phyloP scores from a whole-genome alignment of 2,888 invertebrate genomes.

The Arctia plantaginis region DNA sequence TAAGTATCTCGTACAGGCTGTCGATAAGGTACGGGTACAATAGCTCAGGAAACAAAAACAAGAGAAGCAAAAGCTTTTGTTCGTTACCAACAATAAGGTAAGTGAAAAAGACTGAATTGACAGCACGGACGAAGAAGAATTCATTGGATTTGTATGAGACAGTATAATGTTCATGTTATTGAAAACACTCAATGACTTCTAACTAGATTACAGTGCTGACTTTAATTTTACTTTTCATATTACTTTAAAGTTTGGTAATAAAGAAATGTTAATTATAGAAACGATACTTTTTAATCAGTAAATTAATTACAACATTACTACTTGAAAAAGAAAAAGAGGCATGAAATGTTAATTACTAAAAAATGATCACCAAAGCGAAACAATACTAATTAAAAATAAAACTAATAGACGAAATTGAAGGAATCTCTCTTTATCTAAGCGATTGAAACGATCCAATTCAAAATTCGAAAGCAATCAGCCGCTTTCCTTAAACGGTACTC shows the following conservation, averaged over 20 bases:
- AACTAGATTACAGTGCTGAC: constrained; percentile 9
- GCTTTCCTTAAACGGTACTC: constrained; percentile 47
- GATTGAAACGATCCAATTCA: constrained; percentile 51
- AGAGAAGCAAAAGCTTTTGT: constrained; percentile 69
- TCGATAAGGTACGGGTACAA: constrained; percentile 72
- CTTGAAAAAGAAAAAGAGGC: background rate
- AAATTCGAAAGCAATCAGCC: constrained; percentile 54
- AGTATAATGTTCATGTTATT: constrained; percentile 35
- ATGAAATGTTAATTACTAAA: constrained; percentile 5
- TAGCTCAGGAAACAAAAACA: constrained; percentile 72
- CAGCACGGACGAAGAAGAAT: constrained; percentile 54
- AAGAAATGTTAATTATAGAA: background rate
- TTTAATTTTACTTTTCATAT: background rate
- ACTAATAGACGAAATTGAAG: constrained; percentile 22
- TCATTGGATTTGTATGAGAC: constrained; percentile 55
- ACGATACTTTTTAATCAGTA: background rate
- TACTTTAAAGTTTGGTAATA: background rate
- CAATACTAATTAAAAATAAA: constrained; percentile 23
- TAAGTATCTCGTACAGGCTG: constrained; percentile 54
- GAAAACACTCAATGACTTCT: constrained; percentile 34
- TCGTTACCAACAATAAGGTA: constrained; percentile 69
- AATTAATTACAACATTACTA: background rate
- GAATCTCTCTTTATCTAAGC: constrained; percentile 43
- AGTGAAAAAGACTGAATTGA: constrained; percentile 74
- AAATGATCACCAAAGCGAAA: background rate